phyloP scores from a whole-genome alignment of 2,888 invertebrate genomes.

The Tribolium freemani region DNA sequence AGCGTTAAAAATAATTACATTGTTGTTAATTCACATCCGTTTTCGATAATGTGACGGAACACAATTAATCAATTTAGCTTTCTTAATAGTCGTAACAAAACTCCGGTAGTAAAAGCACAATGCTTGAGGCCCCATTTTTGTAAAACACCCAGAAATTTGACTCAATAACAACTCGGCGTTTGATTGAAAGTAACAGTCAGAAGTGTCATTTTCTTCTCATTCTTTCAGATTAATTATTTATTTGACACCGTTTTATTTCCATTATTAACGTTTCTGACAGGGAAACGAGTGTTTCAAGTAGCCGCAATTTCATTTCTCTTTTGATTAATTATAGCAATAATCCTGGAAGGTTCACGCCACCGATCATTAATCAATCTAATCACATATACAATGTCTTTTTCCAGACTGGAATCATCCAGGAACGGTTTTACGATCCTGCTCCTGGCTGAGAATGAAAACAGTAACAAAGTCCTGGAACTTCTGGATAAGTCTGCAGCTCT shows the following conservation, averaged over 20 bases:
- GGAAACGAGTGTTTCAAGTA: slow-evolving; percentile 40
- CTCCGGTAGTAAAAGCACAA: slow-evolving; percentile 18
- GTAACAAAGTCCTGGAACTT: slow-evolving; percentile 67
- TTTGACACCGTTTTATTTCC: slow-evolving; percentile 41
- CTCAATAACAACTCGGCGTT: neutral
- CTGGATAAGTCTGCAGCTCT: slow-evolving; percentile 70
- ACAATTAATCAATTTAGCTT: neutral
- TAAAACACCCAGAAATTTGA: slow-evolving; percentile 9
- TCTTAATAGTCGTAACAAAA: neutral
- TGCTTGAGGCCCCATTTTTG: slow-evolving; percentile 2
- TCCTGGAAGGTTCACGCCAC: slow-evolving; percentile 19
- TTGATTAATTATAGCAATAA: slow-evolving; percentile 41
- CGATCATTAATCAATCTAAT: slow-evolving; percentile 30
- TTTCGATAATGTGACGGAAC: neutral
- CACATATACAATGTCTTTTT: slow-evolving; percentile 46
- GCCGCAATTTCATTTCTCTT: slow-evolving; percentile 35
- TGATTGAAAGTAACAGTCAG: slow-evolving; percentile 31
- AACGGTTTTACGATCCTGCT: slow-evolving; percentile 71
- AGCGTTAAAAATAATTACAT: neutral
- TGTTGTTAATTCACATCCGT: neutral
- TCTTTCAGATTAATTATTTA: slow-evolving; percentile 36
- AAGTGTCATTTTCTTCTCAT: slow-evolving; percentile 25
- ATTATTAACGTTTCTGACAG: slow-evolving; percentile 39
- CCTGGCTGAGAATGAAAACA: slow-evolving; percentile 68
- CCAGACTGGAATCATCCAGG: slow-evolving; percentile 66